Evolutionary conservation across 2,888 invertebrate genomes (phyloP), one percentile per base, ranked within the genome.

Genomic region (Drosophila tripunctata): DNA sequence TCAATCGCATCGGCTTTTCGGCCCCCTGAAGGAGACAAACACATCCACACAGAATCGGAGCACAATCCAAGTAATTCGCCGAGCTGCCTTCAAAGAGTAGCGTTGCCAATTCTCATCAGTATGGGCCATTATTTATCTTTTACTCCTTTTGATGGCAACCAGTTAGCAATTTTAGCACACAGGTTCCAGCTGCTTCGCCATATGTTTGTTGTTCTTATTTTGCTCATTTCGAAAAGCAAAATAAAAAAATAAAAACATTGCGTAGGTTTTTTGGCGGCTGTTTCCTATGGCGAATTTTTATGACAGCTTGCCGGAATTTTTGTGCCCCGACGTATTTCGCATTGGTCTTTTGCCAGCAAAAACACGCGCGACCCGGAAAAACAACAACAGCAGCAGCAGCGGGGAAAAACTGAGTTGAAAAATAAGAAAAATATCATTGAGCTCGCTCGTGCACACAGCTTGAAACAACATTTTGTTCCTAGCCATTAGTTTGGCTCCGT

Each of bases 391-490:
- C 50, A 41, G 33, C 36, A 22, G 19, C 19, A 45, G 30, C 21
- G 8, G 5, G 3, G 30, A 47, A 45, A 45, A 33, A 43, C n/a
- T n/a, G n/a, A 22, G 15, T 36, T 27, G 15, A 40, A 67, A 69
- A 58, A 62, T 55, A 60, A 52, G 54, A 47, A 67, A 79, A 83
- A 80, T 80, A 76, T 78, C 82, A 82, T 68, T 82, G 76, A 79
- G 78, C 61, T 66, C 79, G 69, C 69, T 82, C 81, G 84, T 82
- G 81, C 81, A 82, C 81, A 81, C 81, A 82, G 84, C 84, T 84
- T 82, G 81, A 82, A 84, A 82, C 81, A 81, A 81, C 81, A 81
- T 81, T 84, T 78, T 63, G 72, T 81, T 84, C 76, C 78, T 62
- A 63, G 66, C 78, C 84, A 82, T 82, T 84, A 82, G 81, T 81